Evolutionary conservation across 1,140 invertebrate genomes (phyloP).

Genomic region (Hypothenemus hampei): DNA sequence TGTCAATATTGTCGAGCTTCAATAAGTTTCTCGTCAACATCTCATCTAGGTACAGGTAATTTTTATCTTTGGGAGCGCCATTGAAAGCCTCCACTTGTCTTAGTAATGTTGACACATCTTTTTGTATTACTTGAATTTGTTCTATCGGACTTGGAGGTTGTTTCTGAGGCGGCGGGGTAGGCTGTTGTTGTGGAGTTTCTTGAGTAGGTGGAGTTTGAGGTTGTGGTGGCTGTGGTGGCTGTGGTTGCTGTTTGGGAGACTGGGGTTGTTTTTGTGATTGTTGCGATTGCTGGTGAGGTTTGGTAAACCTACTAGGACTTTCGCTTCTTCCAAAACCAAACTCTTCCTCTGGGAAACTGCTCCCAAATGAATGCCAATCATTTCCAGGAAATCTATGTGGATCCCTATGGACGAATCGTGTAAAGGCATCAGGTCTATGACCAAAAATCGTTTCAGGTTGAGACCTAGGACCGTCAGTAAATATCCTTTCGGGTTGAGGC

Average conservation of each 20-base stretch:
- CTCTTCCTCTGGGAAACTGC: slow-evolving; percentile 25
- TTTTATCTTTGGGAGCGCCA: slow-evolving; percentile 72
- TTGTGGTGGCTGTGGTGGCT: slow-evolving; percentile 35
- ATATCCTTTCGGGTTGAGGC: slow-evolving; percentile 27
- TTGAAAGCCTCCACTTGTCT: slow-evolving; percentile 71
- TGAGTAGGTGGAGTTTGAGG: slow-evolving; percentile 39
- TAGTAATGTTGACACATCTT: slow-evolving; percentile 73
- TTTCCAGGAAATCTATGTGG: slow-evolving; percentile 13
- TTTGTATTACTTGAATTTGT: slow-evolving; percentile 72
- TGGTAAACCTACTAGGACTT: slow-evolving; percentile 18
- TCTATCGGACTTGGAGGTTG: slow-evolving; percentile 65
- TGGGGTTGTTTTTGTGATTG: slow-evolving; percentile 27
- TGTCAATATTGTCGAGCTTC: slow-evolving; percentile 87
- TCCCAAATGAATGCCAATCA: slow-evolving; percentile 11
- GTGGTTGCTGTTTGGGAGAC: slow-evolving; percentile 39
- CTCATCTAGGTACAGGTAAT: slow-evolving; percentile 86
- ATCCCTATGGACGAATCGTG: slow-evolving; percentile 30
- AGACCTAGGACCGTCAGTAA: slow-evolving; percentile 13
- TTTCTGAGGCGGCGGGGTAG: slow-evolving; percentile 44
- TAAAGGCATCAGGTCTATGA: slow-evolving; percentile 33
- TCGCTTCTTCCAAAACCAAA: slow-evolving; percentile 16
- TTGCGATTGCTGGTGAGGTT: slow-evolving; percentile 28
- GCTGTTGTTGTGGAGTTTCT: slow-evolving; percentile 30
- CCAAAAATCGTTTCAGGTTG: slow-evolving; percentile 40
- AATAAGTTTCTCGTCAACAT: slow-evolving; percentile 90